Evolutionary conservation across 2,888 invertebrate species (phyloP).

Genomic region (Abscondita cerata): DNA sequence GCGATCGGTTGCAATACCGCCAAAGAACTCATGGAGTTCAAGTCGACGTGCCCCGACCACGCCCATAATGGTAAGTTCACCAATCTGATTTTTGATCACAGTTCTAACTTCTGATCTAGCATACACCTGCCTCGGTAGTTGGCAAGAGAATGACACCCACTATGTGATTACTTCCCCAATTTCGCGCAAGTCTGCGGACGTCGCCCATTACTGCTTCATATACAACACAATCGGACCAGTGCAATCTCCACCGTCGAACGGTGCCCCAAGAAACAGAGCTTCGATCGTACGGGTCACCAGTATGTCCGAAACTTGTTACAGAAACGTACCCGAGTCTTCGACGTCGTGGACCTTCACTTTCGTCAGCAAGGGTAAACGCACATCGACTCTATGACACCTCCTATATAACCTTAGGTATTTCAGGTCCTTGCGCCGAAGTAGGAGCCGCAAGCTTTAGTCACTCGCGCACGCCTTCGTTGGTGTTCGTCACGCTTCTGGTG

Average conservation of each 20-base stretch:
- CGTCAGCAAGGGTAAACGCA: constrained; percentile 66
- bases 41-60: constrained; percentile 62
- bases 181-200: constrained; percentile 61
- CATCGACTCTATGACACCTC: neutral
- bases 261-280: constrained; percentile 45
- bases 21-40: constrained; percentile 68
- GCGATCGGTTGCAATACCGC: constrained; percentile 66
- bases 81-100: too few species aligned
- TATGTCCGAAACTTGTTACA: constrained; percentile 65
- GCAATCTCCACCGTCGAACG: constrained; percentile 17
- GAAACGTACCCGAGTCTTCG: constrained; percentile 61
- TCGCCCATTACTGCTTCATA: constrained; percentile 68
- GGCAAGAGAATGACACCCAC: constrained; percentile 69
- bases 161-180: constrained; percentile 73
- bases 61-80: constrained; percentile 61
- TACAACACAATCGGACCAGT: constrained; percentile 59
- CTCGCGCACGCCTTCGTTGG: constrained; percentile 15
- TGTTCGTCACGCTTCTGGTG: constrained; percentile 12
- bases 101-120: constrained; percentile 56
- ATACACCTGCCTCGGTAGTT: constrained; percentile 77
- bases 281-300: constrained; percentile 60
- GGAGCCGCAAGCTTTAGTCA: constrained; percentile 21
- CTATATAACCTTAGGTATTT: constrained; percentile 2
- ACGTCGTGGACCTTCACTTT: constrained; percentile 72
- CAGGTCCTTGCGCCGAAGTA: constrained; percentile 38